A percentile compares a stretch with the other conserved stretches of the same genome.
Evolutionary conservation across 1,140 invertebrate species (phyloP).

Genomic region (Brachionus asplanchnoidis): DNA sequence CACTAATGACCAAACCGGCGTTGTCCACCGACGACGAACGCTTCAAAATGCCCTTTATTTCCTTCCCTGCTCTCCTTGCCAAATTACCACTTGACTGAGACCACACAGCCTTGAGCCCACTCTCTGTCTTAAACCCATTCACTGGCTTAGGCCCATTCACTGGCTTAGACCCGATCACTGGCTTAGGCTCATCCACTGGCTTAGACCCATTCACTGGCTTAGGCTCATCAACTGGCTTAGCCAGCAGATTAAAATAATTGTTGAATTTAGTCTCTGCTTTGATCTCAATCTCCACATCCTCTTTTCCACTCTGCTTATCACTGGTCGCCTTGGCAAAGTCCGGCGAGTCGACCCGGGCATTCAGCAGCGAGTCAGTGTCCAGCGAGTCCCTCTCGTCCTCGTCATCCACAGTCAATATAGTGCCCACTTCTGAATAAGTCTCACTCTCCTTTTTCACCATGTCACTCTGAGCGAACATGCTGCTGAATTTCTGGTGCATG

Average conservation of each 20-base stretch:
- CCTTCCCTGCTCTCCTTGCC: background rate
- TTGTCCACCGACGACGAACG: constrained; percentile 15
- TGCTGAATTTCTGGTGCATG: background rate
- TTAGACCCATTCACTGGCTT: too few species aligned
- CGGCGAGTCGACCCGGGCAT: constrained; percentile 20
- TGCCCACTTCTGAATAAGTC: constrained; percentile 1
- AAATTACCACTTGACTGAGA: background rate
- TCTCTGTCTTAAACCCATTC: too few species aligned
- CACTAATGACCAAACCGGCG: background rate
- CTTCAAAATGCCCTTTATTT: constrained; percentile 36
- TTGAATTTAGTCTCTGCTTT: background rate
- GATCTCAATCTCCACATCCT: background rate
- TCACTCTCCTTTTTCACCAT: background rate
- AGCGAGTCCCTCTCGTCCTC: constrained; percentile 23
- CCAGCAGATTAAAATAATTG: background rate
- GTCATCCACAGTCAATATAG: constrained; percentile 19
- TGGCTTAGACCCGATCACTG: too few species aligned
- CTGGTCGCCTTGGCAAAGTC: background rate
- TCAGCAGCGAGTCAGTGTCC: constrained; percentile 28
- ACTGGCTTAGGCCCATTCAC: too few species aligned
- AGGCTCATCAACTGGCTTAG: too few species aligned
- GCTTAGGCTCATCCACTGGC: too few species aligned
- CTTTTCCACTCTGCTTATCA: background rate
- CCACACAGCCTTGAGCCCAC: background rate
- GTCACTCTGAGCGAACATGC: background rate